Evolutionary conservation across 2,113 vertebrate genomes (phyloP), one percentile per base, ranked within the genome.

Genomic region (Pedetes capensis): DNA sequence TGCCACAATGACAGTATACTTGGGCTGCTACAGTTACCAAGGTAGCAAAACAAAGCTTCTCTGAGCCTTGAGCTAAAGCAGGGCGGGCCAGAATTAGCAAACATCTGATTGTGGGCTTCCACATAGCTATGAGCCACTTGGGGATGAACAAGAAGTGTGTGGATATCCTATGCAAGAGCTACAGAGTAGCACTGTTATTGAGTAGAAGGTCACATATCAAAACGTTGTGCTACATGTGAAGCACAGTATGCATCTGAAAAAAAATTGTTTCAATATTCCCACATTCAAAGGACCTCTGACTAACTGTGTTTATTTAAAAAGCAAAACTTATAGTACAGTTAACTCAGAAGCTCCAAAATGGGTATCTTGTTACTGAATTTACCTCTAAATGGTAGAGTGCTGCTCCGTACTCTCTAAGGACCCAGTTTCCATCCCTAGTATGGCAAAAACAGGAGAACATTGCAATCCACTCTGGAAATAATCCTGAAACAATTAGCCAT

Each of bases 271-370:
- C 22, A 87, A 81, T 55, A 79, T 27, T 61, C 42, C 2, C n/a
- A 59, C 27, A 1, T 74, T 83, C 89, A 47, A 64, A 78, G 82
- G 49, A 55, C 39, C 55, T 91, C 42, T 64, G 79, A 29, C n/a
- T 87, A 44, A n/a, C 4, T 47, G 0, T 51, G 29, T 75, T 83
- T 89, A 57, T 69, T 72, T 84, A 84, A 29, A 95, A 83, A 89
- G 39, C 68, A 47, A 87, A 93, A 71, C 44, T 4, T 78, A 16
- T 47, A 69, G 69, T 47, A 22, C 29, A 17, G 4, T 49, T 93
- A 23, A 49, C 1, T 29, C 55, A 17, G n/a, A 83, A 91, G n/a
- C n/a, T 64, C 34, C 44, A 55, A 79, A 93, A 22, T 34, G 17
- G 2, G 85, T 83, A 20, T 55, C 14, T 49, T 37, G 69, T 83